Evolutionary conservation across 2,797 vertebrate genomes (phyloP), one percentile per base, ranked within the genome.

Genomic region (Anguilla megastoma): DNA sequence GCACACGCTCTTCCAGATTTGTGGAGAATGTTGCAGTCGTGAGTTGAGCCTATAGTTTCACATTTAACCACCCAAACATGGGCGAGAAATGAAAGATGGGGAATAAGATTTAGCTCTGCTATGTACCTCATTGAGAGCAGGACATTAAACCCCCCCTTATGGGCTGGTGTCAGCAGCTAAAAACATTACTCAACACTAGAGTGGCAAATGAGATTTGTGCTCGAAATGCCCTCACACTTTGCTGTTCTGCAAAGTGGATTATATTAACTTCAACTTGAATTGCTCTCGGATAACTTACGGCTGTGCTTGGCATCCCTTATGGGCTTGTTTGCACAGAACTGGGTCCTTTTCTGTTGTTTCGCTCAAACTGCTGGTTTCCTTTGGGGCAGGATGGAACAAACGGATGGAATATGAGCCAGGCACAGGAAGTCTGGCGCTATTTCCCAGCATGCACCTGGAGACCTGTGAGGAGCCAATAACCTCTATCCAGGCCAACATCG

Each of bases 341-440:
- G 4, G 7, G 41, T 82, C 79, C 21, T 48, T 24, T 45, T 80
- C 69, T 74, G 69, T 12, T 36, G 30, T 30, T 30, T 74, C 3
- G 12, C n/a, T 71, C 66, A 5, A 74, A 82, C 79, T 82, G 74
- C 79, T 14, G 10, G 10, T 82, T 50, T 82, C 45, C 30, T 33
- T 2, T 6, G 45, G 84, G 12, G 76, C 92, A 99, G 99, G 98
- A 36, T 99, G 98, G 96, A 99, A 94, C 94, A 98, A 97, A 91
- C 96, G 98, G 93, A 97, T 98, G 74, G 99, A 99, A 86, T 99
- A 99, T 0, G 99, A 99, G 89, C 99, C 99, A 0, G 99, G 99
- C 89, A 98, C 98, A 0, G 98, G 98, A 1, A 96, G 97, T 0
- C 91, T 99, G 90, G 96, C 97, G 2, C 96, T 99, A 86, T 99